Evolutionary conservation across 2,113 vertebrate species (phyloP).

Genomic region (Thalassarche chlororhynchos): DNA sequence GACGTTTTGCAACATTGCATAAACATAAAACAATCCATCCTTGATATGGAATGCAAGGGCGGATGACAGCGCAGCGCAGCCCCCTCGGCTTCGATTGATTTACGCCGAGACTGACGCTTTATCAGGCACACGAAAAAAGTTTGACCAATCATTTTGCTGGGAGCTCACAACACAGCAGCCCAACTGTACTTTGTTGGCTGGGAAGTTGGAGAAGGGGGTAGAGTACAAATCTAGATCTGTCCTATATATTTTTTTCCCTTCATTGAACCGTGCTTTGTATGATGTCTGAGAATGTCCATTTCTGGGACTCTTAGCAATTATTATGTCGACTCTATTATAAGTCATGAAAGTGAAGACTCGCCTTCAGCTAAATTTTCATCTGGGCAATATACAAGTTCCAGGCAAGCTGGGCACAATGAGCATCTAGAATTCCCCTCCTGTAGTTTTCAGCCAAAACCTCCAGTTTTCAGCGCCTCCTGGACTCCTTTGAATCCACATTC

Average conservation of each 20-base stretch:
- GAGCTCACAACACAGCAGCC: slow-evolving; percentile 83
- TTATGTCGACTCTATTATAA: slow-evolving; percentile 99
- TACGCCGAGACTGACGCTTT: slow-evolving; percentile 93
- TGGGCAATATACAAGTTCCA: slow-evolving; percentile 86
- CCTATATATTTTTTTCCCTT: slow-evolving; percentile 81
- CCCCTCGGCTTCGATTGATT: slow-evolving; percentile 88
- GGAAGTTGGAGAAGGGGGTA: slow-evolving; percentile 80
- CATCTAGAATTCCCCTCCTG: slow-evolving; percentile 94
- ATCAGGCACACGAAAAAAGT: slow-evolving; percentile 93
- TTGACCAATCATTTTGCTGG: slow-evolving; percentile 96
- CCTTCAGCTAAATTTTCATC: slow-evolving; percentile 87
- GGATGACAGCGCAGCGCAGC: slow-evolving; percentile 80
- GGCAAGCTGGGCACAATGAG: slow-evolving; percentile 82
- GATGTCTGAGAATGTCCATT: slow-evolving; percentile 99
- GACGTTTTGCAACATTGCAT: slow-evolving; percentile 78
- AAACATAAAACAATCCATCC: slow-evolving; percentile 83
- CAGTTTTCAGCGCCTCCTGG: slow-evolving; percentile 95
- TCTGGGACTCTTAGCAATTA: slow-evolving; percentile 99
- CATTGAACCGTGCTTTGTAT: slow-evolving; percentile 87
- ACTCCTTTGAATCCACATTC: slow-evolving; percentile 91
- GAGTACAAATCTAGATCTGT: slow-evolving; percentile 81
- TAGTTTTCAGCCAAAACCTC: slow-evolving; percentile 95
- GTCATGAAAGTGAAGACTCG: slow-evolving; percentile 95
- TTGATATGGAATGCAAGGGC: slow-evolving; percentile 83
- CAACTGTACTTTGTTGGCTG: slow-evolving; percentile 92